A percentile compares a stretch with the other conserved stretches of the same genome.
Conservation (phyloP, 2,888 invertebrate genomes). For the Noctua fimbriata region DNA sequence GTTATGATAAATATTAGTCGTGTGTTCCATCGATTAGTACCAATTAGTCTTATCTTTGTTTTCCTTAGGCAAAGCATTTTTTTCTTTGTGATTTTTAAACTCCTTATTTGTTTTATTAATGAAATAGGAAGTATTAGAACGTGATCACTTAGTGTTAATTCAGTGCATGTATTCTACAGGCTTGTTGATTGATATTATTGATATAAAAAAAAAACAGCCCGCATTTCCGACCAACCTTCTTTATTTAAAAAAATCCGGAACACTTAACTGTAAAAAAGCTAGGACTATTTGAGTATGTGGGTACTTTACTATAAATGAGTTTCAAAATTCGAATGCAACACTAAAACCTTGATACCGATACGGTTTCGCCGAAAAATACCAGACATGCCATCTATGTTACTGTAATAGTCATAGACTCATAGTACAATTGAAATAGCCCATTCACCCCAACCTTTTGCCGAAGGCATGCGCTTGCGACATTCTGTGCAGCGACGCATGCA, state of each 20-base stretch:
- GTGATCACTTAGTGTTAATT: constrained; percentile 2
- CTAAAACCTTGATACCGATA: constrained; percentile 45
- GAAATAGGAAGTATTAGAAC: constrained; percentile 25
- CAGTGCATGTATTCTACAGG: background rate
- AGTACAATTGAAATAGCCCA: constrained; percentile 63
- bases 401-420: constrained; percentile 36
- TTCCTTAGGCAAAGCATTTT: constrained; percentile 36
- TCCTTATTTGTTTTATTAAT: constrained; percentile 43
- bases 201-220: constrained; percentile 19
- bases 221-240: constrained; percentile 22
- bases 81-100: constrained; percentile 47
- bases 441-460: constrained; percentile 77
- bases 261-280: constrained; percentile 20
- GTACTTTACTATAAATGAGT: constrained; percentile 40
- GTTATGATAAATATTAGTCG: constrained; percentile 63
- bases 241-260: constrained; percentile 20
- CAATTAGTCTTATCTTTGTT: constrained; percentile 70
- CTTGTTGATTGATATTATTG: background rate
- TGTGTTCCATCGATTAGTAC: constrained; percentile 69
- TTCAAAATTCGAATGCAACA: constrained; percentile 17
- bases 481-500: constrained; percentile 68
- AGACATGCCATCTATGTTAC: constrained; percentile 50
- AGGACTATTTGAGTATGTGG: constrained; percentile 53
- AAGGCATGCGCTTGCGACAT: constrained; percentile 75
- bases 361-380: constrained; percentile 50